These are phyloP conservation scores for Patella ulyssiponensis DNA, from an alignment of 2,888 invertebrate genomes.

Conservation along the genomic window DNA sequence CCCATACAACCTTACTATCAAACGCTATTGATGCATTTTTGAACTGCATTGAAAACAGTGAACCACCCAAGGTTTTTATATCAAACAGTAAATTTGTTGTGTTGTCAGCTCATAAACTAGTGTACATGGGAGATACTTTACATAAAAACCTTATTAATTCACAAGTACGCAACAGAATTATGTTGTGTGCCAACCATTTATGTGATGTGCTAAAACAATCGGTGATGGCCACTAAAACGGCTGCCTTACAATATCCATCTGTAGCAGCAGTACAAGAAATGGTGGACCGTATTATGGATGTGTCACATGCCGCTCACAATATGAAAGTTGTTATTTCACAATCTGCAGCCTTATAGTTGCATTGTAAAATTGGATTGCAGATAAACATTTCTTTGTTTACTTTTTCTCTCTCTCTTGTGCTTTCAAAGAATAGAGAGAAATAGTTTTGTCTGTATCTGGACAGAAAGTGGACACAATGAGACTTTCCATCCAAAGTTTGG, in stretches of 20 bases:
- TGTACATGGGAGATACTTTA: slow-evolving; percentile 94
- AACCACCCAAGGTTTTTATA: slow-evolving; percentile 92
- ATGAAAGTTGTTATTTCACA: slow-evolving; percentile 76
- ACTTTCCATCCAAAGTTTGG: too few species aligned
- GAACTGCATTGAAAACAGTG: slow-evolving; percentile 90
- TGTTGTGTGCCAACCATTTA: slow-evolving; percentile 65
- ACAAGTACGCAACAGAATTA: slow-evolving; percentile 79
- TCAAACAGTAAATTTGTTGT: slow-evolving; percentile 96
- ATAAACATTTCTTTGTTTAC: too few species aligned
- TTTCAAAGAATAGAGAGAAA: too few species aligned
- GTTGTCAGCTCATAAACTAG: slow-evolving; percentile 91
- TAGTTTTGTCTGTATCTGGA: too few species aligned
- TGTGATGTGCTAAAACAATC: slow-evolving; percentile 75
- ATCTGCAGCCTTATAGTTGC: slow-evolving; percentile 47
- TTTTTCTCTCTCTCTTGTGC: too few species aligned
- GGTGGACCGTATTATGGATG: slow-evolving; percentile 90
- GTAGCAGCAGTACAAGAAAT: slow-evolving; percentile 92
- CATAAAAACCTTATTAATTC: slow-evolving; percentile 86
- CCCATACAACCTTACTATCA: slow-evolving; percentile 84
- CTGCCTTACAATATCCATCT: slow-evolving; percentile 92
- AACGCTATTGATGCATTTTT: slow-evolving; percentile 94
- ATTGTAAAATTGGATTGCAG: not conserved
- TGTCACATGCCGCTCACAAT: slow-evolving; percentile 87
- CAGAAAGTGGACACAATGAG: too few species aligned
- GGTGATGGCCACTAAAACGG: slow-evolving; percentile 90